Percentiles rank a stretch among this genome's conserved stretches.
Evolutionary conservation across 2,113 vertebrate species (phyloP).

Genomic region (Microcebus ravelobensis): DNA sequence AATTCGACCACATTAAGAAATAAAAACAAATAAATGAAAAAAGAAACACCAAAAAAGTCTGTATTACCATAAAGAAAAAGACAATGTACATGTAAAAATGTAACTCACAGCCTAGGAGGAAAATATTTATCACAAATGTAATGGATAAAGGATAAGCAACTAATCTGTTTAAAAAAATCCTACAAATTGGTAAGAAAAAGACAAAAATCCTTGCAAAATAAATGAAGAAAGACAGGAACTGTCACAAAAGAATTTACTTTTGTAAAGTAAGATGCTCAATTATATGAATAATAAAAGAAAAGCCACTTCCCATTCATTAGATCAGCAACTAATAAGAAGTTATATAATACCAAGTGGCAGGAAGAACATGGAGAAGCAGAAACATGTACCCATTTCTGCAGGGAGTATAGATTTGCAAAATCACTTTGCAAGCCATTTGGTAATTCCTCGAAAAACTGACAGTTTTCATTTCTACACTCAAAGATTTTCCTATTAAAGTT

Average conservation of each 20-base stretch:
- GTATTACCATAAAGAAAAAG: not conserved
- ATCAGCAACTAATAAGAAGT: not conserved
- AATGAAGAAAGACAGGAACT: not conserved
- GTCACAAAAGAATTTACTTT: not conserved
- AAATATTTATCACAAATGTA: not conserved
- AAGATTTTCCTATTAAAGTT: not conserved
- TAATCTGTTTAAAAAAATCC: not conserved
- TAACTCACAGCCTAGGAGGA: not conserved
- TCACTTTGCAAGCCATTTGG: not conserved
- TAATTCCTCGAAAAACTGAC: not conserved
- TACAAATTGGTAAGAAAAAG: not conserved
- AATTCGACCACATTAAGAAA: not conserved
- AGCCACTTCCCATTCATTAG: not conserved
- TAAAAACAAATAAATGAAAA: not conserved
- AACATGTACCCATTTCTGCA: not conserved
- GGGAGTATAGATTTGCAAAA: not conserved
- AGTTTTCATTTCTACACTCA: not conserved
- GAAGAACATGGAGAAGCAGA: not conserved
- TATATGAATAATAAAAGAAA: not conserved
- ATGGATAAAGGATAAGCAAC: not conserved
- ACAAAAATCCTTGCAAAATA: not conserved
- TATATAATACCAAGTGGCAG: not conserved
- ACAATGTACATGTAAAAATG: not conserved
- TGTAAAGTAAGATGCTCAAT: not conserved
- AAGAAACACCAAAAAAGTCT: not conserved